These are phyloP conservation scores for Phocoena phocoena DNA, from an alignment of 2,113 vertebrate species.

Conservation along the genomic window DNA sequence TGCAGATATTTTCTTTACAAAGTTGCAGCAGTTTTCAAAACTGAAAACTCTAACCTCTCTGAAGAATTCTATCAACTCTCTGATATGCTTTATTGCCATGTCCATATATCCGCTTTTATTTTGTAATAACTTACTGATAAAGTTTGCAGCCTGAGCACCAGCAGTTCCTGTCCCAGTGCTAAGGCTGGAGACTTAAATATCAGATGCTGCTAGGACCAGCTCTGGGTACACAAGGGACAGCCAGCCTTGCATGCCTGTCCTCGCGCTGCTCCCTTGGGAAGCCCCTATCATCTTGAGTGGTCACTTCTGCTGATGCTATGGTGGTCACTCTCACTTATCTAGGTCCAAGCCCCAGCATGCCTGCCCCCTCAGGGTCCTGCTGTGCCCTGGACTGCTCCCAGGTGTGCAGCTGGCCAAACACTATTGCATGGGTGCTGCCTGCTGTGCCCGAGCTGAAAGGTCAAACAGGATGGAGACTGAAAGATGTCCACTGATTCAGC, in stretches of 20 bases:
- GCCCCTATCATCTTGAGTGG: background rate
- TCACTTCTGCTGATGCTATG: background rate
- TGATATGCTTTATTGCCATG: background rate
- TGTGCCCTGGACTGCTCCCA: background rate
- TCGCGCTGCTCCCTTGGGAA: background rate
- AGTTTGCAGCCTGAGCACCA: background rate
- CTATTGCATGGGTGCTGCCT: rapidly evolving
- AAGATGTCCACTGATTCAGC: background rate
- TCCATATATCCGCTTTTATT: background rate
- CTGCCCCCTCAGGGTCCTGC: background rate
- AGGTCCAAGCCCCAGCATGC: background rate
- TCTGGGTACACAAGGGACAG: background rate
- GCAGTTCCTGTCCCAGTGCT: background rate
- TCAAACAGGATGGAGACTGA: background rate
- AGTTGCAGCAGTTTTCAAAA: background rate
- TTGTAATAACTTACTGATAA: background rate
- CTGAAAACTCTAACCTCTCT: background rate
- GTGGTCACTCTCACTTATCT: too few species aligned
- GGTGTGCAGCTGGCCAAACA: background rate
- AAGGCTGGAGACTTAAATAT: background rate
- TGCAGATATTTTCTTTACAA: background rate
- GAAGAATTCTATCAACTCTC: background rate
- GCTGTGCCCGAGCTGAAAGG: background rate
- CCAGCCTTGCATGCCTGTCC: rapidly evolving
- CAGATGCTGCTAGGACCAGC: background rate